These are phyloP conservation scores for Cochlearius cochlearius DNA, from an alignment of 2,113 vertebrate genomes.

Conservation along the genomic window DNA sequence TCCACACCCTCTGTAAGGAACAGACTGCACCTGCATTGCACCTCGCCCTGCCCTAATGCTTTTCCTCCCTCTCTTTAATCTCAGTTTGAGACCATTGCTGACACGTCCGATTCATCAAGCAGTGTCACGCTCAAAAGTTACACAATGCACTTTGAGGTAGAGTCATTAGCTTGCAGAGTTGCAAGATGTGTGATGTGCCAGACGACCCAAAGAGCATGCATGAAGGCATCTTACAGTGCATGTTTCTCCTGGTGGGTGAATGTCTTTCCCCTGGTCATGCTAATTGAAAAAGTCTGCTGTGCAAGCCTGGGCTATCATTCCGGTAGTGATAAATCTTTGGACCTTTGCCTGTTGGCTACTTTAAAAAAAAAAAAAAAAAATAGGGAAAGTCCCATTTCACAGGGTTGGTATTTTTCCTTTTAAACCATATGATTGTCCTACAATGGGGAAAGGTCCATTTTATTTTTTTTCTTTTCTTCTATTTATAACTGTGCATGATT, in stretches of 20 bases:
- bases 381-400: background rate
- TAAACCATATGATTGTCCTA: background rate
- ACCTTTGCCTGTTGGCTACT: background rate
- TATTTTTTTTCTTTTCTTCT: background rate
- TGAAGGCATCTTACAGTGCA: background rate
- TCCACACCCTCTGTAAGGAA: background rate
- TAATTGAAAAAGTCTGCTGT: background rate
- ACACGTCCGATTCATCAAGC: conserved; percentile 84
- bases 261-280: background rate
- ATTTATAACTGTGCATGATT: background rate
- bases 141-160: conserved; percentile 89
- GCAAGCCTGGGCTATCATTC: background rate
- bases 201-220: background rate
- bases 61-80: conserved; percentile 50
- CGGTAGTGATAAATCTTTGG: background rate
- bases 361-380: background rate
- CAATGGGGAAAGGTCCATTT: background rate
- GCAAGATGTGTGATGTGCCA: background rate
- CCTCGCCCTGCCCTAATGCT: background rate
- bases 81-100: conserved; percentile 92
- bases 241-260: background rate
- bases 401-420: rapidly evolving
- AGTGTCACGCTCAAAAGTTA: conserved; percentile 93
- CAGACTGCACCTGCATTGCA: background rate
- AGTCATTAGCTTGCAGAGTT: background rate